Evolutionary conservation across 2,888 invertebrate species (phyloP), one percentile per base, ranked within the genome.

Genomic region (Holacanthella duospinosa): DNA sequence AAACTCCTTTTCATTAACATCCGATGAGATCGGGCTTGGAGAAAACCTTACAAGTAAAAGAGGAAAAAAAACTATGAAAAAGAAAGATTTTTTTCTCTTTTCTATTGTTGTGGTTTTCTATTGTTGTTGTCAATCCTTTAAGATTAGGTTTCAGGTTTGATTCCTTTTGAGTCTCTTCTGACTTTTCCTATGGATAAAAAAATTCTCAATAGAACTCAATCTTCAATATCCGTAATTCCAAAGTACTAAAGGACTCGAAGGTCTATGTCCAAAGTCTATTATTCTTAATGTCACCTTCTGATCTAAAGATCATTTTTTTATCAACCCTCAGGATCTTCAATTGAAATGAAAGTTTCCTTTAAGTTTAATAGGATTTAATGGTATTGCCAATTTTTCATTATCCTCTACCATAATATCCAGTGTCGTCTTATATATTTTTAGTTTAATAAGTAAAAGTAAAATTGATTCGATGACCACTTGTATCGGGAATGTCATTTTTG

Each of bases 51-150:
- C n/a, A n/a, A n/a, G n/a, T n/a, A n/a, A n/a, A n/a, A n/a, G n/a
- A n/a, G n/a, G n/a, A n/a, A n/a, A n/a, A n/a, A n/a, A n/a, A n/a
- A n/a, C n/a, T n/a, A n/a, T n/a, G n/a, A n/a, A 55, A 27, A 25
- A 55, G 26, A 27, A 25, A 55, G 21, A 26, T 27, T n/a, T n/a
- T 53, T 53, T 53, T 53, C 9, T n/a, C 9, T 53, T 53, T n/a
- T n/a, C 54, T n/a, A 9, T 53, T 53, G 24, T 25, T 12, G n/a
- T 12, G 36, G 25, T 62, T 55, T 28, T 58, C 65, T 60, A 54
- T 65, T 65, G 65, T 65, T 65, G 64, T 65, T 62, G 65, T 65
- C 65, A 62, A 55, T 65, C 61, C 59, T 55, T 62, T 65, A 59
- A 65, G 62, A 63, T 62, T 65, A 62, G 58, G 65, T 62, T 65